Percentiles rank a stretch among this genome's conserved stretches.
Evolutionary conservation across 2,888 invertebrate genomes (phyloP).

Genomic region (Chymomyza fuscimana): DNA sequence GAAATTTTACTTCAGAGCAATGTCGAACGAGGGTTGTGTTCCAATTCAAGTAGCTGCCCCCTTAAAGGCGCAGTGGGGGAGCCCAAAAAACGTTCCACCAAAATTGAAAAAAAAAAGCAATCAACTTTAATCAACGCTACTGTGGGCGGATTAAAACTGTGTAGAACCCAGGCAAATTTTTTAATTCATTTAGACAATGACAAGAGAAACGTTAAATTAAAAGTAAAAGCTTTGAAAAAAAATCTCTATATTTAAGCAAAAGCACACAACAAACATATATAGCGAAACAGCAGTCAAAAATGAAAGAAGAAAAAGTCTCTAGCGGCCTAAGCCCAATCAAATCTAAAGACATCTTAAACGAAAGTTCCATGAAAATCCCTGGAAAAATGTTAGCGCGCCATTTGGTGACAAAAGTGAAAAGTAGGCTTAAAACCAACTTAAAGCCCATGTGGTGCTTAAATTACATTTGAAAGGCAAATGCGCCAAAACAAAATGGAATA

Average conservation of each 20-base stretch:
- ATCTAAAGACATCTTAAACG: neutral
- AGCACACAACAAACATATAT: too few species aligned
- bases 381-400: neutral
- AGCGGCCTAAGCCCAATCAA: neutral
- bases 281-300: neutral
- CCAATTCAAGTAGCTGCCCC: neutral
- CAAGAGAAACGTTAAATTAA: neutral
- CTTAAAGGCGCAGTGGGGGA: neutral
- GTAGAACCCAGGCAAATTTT: neutral
- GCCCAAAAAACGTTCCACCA: neutral
- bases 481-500: slow-evolving; percentile 8
- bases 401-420: neutral
- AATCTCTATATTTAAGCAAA: neutral
- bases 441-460: neutral
- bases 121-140: neutral
- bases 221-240: neutral
- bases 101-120: neutral
- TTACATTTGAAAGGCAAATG: neutral
- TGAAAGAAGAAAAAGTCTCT: neutral
- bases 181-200: neutral
- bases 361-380: neutral
- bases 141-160: neutral
- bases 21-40: neutral
- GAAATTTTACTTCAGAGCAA: neutral
- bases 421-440: neutral